Conservation (phyloP, 2,888 invertebrate genomes). For the Ornithoptera alexandrae region DNA sequence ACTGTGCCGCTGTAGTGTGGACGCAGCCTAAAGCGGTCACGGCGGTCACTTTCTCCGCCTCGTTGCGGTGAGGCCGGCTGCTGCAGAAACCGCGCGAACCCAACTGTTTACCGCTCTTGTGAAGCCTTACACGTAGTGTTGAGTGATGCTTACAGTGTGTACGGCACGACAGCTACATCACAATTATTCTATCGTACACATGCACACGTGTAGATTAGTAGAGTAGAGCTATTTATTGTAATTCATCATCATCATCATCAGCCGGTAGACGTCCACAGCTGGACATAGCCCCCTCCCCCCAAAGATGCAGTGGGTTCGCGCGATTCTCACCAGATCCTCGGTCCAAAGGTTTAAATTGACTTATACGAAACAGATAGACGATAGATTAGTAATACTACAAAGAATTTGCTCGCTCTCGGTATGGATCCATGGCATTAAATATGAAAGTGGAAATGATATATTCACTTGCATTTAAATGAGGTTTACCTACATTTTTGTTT, state of each 20-base stretch:
- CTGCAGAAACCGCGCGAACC: slow-evolving; percentile 11
- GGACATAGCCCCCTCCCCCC: neutral
- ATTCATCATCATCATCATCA: neutral
- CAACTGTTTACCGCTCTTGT: slow-evolving; percentile 12
- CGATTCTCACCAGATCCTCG: too few relatives aligned
- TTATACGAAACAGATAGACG: too few relatives aligned
- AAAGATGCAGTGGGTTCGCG: neutral
- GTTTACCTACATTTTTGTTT: too few relatives aligned
- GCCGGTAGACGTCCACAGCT: neutral
- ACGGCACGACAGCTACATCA: neutral
- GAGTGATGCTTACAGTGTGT: neutral
- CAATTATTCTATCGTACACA: neutral
- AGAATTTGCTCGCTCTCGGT: too few relatives aligned
- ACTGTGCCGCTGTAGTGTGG: neutral
- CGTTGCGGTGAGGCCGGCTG: slow-evolving; percentile 12
- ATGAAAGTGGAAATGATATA: too few relatives aligned
- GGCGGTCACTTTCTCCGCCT: slow-evolving; percentile 19
- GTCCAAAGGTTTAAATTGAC: too few relatives aligned
- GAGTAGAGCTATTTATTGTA: too few relatives aligned
- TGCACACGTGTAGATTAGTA: neutral
- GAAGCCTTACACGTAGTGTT: neutral
- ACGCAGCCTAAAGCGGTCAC: slow-evolving; percentile 3
- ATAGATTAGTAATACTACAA: too few relatives aligned
- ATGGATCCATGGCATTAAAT: too few relatives aligned
- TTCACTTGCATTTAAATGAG: too few relatives aligned